These are phyloP conservation scores for Orcinus orca DNA, from an alignment of 2,113 vertebrate species.

Conservation along the genomic window DNA sequence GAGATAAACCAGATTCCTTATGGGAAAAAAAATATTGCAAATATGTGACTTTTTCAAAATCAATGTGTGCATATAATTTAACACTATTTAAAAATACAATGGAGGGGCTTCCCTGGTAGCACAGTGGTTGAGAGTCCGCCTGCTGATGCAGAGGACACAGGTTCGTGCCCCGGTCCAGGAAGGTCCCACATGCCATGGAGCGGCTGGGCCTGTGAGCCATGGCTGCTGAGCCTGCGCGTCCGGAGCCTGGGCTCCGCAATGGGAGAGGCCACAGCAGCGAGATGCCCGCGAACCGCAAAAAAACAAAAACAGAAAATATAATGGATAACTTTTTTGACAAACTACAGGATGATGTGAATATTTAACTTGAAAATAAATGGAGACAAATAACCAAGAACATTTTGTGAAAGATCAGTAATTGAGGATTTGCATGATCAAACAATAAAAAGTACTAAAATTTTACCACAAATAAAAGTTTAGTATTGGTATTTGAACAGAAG, in stretches of 20 bases:
- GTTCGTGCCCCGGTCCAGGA: too few species aligned
- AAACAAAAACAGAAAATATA: not conserved
- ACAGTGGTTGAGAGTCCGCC: too few species aligned
- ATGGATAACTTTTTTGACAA: not conserved
- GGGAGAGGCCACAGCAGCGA: too few species aligned
- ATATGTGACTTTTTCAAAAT: not conserved
- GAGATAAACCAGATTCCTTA: not conserved
- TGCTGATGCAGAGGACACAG: too few species aligned
- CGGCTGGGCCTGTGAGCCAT: too few species aligned
- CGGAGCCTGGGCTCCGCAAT: too few species aligned
- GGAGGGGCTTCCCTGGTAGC: too few species aligned
- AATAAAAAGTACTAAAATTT: not conserved
- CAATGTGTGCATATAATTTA: not conserved
- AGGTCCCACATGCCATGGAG: too few species aligned
- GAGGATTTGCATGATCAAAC: not conserved
- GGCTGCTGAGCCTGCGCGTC: too few species aligned
- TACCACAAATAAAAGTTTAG: not conserved
- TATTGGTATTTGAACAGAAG: not conserved
- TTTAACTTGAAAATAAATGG: not conserved
- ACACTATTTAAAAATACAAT: not conserved
- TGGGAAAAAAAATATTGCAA: not conserved
- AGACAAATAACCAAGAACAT: not conserved
- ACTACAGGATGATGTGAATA: not conserved
- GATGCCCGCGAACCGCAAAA: rapidly evolving
- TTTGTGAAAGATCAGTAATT: not conserved